Percentiles rank a stretch among this genome's conserved stretches.
Evolutionary conservation across 2,888 invertebrate genomes (phyloP).

Genomic region (Pristionchus fissidentatus): DNA sequence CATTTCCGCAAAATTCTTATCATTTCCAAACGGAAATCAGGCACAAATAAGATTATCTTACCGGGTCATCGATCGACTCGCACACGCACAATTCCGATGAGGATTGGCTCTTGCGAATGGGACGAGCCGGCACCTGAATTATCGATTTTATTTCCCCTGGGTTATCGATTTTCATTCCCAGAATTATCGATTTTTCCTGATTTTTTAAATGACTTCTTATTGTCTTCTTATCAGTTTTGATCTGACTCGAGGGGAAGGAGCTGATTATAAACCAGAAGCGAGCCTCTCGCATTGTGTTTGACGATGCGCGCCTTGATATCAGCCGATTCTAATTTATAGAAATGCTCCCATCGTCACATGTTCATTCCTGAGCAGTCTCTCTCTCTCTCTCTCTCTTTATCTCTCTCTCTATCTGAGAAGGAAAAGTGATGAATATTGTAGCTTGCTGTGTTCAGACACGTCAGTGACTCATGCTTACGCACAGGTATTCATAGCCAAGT

Average conservation of each 20-base stretch:
- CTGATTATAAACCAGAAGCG: neutral
- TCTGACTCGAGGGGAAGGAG: neutral
- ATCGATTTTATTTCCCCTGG: too few species aligned
- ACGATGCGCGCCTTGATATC: neutral
- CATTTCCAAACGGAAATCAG: neutral
- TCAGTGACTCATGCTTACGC: conserved; percentile 39
- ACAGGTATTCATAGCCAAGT: conserved; percentile 23
- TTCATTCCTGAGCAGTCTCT: neutral
- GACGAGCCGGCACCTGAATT: conserved; percentile 26
- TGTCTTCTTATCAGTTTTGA: neutral
- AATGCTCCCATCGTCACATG: neutral
- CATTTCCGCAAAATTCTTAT: neutral
- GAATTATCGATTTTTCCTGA: neutral
- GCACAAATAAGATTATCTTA: conserved; percentile 5
- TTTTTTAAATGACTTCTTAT: neutral
- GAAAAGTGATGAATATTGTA: conserved; percentile 6
- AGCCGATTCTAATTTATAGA: conserved; percentile 3
- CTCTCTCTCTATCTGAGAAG: neutral
- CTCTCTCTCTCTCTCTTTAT: conserved; percentile 8
- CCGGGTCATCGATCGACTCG: conserved; percentile 72
- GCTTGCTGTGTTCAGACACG: conserved; percentile 7
- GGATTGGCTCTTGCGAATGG: conserved; percentile 36
- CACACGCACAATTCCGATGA: conserved; percentile 66
- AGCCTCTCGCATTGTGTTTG: neutral
- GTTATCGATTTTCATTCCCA: neutral